Base-by-base conservation (phyloP, 2,113 vertebrate species). In the Anoura caudifer region DNA sequence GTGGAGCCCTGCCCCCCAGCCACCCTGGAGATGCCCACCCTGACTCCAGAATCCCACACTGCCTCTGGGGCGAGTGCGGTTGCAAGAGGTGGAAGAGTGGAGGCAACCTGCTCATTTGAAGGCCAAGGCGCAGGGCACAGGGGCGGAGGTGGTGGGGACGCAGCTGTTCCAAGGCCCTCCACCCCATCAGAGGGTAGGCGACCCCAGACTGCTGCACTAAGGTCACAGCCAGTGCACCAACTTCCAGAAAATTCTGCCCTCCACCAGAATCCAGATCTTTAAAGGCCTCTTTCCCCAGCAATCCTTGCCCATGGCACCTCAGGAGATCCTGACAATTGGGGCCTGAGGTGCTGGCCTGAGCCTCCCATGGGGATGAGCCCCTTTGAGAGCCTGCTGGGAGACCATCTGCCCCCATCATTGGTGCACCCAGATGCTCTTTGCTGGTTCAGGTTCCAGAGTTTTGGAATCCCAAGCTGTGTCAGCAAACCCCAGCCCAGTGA, bases 321-420 rank as follows among this genome's bases (percentile, higher is more conserved):
- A 2, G 41, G 77, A 19, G 1, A 1, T 1, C 17, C 33, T 24
- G n/a, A 56, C 5, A 10, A 1, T 20, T 33, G 15, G 31, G 28
- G 16, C 14, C 50, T 12, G 24, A 2, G 31, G 26, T 14, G 15
- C 61, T n/a, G 7, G 33, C n/a, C 45, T 36, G 59, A 90, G 76
- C 28, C 43, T 45, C 16, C 61, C 54, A 9, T 7, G 36, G 31
- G 45, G 2, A 12, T 1, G 24, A 65, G 52, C 26, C 28, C 45
- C 19, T 87, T 10, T 56, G 56, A 84, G 72, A 73, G 50, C 22
- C 24, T 79, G 15, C 72, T 19, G 26, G 61, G 70, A 41, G 67
- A 19, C 15, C 2, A 4, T 20, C 17, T 3, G 0, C 43, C 20
- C 13, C 20, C 43, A 80, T 6, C 33, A 80, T 6, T 26, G 3